Conservation (phyloP, 2,797 vertebrate genomes). For the Ispidina picta region DNA sequence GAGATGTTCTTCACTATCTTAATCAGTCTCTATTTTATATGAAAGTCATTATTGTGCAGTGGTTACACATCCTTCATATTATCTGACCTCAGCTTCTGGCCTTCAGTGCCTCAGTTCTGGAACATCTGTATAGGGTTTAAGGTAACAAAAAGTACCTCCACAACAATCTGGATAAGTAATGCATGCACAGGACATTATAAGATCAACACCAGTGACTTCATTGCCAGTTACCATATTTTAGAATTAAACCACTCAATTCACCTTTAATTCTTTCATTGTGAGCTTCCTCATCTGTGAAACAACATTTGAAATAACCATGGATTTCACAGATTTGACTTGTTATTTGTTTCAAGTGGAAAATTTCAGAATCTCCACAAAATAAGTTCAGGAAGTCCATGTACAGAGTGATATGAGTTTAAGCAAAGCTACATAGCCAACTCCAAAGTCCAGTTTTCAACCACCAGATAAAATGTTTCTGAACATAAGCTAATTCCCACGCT, state of each 20-base stretch:
- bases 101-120: not conserved
- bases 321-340: not conserved
- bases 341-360: not conserved
- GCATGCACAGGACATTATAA: not conserved
- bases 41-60: not conserved
- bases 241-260: not conserved
- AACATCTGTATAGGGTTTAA: not conserved
- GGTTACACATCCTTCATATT: not conserved
- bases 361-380: not conserved
- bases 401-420: not conserved
- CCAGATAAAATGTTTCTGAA: not conserved
- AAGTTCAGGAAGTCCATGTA: not conserved
- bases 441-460: not conserved
- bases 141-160: not conserved
- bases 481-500: not conserved
- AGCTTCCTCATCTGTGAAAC: not conserved
- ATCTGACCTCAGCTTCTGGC: not conserved
- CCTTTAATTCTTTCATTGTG: not conserved
- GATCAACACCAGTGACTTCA: not conserved
- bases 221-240: not conserved
- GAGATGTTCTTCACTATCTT: not conserved
- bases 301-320: not conserved
- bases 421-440: not conserved
- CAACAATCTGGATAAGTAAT: not conserved
- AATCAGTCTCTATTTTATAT: not conserved